These are phyloP conservation scores for Saccostrea cuccullata DNA, from an alignment of 1,140 invertebrate genomes.

Conservation along the genomic window DNA sequence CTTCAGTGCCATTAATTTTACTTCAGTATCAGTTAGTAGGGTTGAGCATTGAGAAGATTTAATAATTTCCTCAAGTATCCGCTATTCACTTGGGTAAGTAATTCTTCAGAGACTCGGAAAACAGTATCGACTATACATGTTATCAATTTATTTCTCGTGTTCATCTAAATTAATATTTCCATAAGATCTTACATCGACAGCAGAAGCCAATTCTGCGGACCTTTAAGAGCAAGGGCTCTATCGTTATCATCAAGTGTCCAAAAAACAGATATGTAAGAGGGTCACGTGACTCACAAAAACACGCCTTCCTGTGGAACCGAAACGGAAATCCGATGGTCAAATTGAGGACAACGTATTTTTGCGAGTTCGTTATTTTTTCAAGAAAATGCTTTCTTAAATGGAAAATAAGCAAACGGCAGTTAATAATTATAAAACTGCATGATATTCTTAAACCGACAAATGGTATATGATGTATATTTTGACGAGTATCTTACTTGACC, in stretches of 20 bases:
- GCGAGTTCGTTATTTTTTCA: not conserved
- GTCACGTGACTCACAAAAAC: constrained; percentile 2
- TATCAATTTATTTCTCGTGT: constrained; percentile 36
- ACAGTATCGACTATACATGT: constrained; percentile 17
- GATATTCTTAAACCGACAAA: too few relatives aligned
- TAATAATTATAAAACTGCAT: too few relatives aligned
- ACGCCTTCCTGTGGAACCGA: not conserved
- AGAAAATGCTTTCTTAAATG: not conserved
- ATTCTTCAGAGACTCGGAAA: not conserved
- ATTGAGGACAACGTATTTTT: not conserved
- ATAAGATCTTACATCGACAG: constrained; percentile 20
- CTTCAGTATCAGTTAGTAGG: not conserved
- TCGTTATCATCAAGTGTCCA: not conserved
- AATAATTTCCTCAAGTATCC: constrained; percentile 27
- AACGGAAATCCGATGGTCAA: constrained; percentile 4
- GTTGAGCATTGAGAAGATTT: not conserved
- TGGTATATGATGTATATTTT: too few relatives aligned
- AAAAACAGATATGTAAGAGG: not conserved
- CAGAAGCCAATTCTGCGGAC: not conserved
- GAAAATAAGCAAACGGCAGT: too few relatives aligned
- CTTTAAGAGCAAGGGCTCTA: not conserved
- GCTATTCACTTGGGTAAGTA: not conserved
- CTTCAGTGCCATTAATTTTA: constrained; percentile 13
- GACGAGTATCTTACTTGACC: too few relatives aligned
- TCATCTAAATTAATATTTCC: constrained; percentile 35